Percentiles rank a stretch among this genome's conserved stretches.
Evolutionary conservation across 2,113 vertebrate species (phyloP).

Genomic region (Limanda limanda): DNA sequence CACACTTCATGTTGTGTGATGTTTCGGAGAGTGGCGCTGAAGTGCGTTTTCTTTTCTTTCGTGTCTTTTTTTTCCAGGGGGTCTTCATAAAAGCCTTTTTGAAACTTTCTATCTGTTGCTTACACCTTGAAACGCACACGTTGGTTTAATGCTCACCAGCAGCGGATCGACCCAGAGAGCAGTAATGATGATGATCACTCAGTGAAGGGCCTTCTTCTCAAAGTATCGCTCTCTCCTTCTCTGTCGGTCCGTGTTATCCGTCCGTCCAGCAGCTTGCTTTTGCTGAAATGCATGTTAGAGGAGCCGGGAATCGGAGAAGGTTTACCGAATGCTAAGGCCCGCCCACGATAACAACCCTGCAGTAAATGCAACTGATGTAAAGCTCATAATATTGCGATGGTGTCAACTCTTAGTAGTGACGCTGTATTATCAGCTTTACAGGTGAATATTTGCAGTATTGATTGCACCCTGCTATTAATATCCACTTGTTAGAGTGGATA

Average conservation of each 20-base stretch:
- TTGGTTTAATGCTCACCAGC: conserved; percentile 65
- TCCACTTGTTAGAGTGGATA: conserved; percentile 34
- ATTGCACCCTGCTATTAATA: conserved; percentile 52
- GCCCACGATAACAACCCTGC: conserved; percentile 22
- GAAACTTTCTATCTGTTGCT: conserved; percentile 36
- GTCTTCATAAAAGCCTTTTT: conserved; percentile 38
- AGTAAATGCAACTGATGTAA: conserved; percentile 22
- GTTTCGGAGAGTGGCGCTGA: conserved; percentile 39
- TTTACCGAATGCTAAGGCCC: conserved; percentile 3
- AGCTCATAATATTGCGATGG: conserved; percentile 33
- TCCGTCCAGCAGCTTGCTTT: conserved; percentile 43
- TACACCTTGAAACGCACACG: conserved; percentile 13
- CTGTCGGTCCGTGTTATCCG: conserved; percentile 24
- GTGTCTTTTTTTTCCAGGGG: neutral
- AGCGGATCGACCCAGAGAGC: conserved; percentile 68
- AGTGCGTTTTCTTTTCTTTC: neutral
- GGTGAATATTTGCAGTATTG: conserved; percentile 38
- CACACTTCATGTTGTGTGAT: conserved; percentile 55
- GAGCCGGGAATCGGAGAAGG: conserved; percentile 18
- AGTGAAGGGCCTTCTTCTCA: conserved; percentile 33
- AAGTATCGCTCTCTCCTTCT: conserved; percentile 36
- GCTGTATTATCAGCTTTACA: conserved; percentile 42
- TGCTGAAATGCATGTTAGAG: conserved; percentile 59
- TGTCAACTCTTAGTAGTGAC: conserved; percentile 16
- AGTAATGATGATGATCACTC: neutral